Percentiles rank a stretch among this genome's conserved stretches.
phyloP scores from a whole-genome alignment of 2,888 invertebrate species.

The Leuctra nigra region DNA sequence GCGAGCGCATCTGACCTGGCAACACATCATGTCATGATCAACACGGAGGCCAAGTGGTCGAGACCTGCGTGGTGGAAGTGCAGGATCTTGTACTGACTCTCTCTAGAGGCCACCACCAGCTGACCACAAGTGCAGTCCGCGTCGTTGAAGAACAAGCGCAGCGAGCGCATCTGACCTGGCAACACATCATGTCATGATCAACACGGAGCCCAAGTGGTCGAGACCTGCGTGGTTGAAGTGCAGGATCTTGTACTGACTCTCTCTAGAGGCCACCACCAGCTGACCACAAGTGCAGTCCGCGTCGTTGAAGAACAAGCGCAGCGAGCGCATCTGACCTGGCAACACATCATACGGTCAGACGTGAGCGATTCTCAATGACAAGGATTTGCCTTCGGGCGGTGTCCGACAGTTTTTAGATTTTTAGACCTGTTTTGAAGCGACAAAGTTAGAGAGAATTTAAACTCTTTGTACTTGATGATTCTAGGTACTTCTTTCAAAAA shows the following conservation, averaged over 20 bases:
- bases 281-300: slow-evolving; percentile 78
- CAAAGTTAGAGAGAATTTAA: too few species aligned
- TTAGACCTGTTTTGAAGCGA: too few species aligned
- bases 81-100: slow-evolving; percentile 93
- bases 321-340: slow-evolving; percentile 78
- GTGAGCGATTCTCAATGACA: too few species aligned
- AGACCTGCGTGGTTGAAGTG: slow-evolving; percentile 95
- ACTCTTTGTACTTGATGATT: too few species aligned
- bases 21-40: slow-evolving; percentile 42
- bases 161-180: slow-evolving; percentile 78
- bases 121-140: slow-evolving; percentile 78
- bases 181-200: slow-evolving; percentile 42
- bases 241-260: slow-evolving; percentile 93
- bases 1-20: slow-evolving; percentile 78
- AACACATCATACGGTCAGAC: slow-evolving; percentile 13
- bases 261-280: slow-evolving; percentile 88
- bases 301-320: slow-evolving; percentile 88
- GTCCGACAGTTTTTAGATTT: too few species aligned
- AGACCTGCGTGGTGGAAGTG: slow-evolving; percentile 95
- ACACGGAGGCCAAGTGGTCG: slow-evolving; percentile 82
- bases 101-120: slow-evolving; percentile 88
- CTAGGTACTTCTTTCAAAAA: too few species aligned
- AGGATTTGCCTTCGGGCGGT: too few species aligned
- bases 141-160: slow-evolving; percentile 88
- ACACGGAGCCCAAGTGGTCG: slow-evolving; percentile 82